A percentile compares a stretch with the other conserved stretches of the same genome.
phyloP scores from a whole-genome alignment of 2,888 invertebrate species.

The Leucophenga maculata region DNA sequence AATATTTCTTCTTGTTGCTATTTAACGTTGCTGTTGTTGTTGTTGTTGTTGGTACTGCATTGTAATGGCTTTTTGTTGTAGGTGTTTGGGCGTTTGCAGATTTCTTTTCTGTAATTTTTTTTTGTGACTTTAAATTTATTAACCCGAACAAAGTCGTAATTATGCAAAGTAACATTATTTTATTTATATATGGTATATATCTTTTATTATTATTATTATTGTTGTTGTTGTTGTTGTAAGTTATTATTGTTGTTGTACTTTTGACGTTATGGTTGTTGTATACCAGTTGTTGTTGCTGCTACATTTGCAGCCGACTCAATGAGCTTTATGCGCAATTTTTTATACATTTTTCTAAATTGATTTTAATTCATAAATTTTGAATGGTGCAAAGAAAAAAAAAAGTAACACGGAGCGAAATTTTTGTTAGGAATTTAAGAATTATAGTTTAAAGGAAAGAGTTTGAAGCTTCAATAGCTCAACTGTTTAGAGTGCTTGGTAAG shows the following conservation, averaged over 20 bases:
- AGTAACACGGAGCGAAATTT: no score
- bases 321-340: neutral
- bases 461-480: no score
- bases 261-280: no score
- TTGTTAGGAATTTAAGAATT: no score
- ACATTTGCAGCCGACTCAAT: neutral
- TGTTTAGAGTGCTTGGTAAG: no score
- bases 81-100: slow-evolving; percentile 38
- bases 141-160: slow-evolving; percentile 54
- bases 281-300: neutral
- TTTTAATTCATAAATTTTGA: slow-evolving; percentile 1
- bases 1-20: slow-evolving; percentile 36
- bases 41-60: slow-evolving; percentile 22
- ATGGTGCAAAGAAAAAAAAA: neutral
- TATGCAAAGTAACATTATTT: slow-evolving; percentile 48
- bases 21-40: slow-evolving; percentile 29
- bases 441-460: no score
- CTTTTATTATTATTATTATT: neutral
- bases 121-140: slow-evolving; percentile 44
- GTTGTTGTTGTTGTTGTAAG: neutral
- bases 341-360: slow-evolving; percentile 1
- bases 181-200: neutral
- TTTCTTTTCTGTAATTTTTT: slow-evolving; percentile 42
- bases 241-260: neutral
- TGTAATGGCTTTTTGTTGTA: slow-evolving; percentile 1